Conservation (phyloP, 2,888 invertebrate species). For the Globia sparganii region DNA sequence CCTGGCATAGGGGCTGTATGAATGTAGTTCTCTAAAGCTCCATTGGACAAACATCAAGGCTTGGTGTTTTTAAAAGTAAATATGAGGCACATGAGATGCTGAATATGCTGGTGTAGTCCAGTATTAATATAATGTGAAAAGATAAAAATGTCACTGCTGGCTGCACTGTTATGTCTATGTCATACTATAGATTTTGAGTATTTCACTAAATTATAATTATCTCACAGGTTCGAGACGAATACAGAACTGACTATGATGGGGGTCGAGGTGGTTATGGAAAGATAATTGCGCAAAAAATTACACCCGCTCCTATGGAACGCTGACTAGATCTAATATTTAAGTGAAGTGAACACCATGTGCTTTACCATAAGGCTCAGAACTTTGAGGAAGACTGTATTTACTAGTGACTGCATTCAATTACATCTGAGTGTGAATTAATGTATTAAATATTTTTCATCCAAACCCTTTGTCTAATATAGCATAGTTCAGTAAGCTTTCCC, state of each 20-base stretch:
- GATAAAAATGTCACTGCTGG: neutral
- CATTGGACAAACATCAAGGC: neutral
- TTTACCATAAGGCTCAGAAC: slow-evolving; percentile 64
- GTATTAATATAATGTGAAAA: neutral
- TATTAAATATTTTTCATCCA: slow-evolving; percentile 59
- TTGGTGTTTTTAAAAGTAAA: neutral
- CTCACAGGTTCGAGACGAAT: slow-evolving; percentile 98
- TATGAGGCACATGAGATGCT: neutral
- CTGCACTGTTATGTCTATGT: neutral
- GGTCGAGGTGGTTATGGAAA: slow-evolving; percentile 99
- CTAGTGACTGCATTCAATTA: slow-evolving; percentile 68
- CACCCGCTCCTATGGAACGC: slow-evolving; percentile 90
- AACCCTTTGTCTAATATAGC: neutral
- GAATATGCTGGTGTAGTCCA: neutral
- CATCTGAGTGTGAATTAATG: slow-evolving; percentile 68
- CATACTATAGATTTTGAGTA: neutral
- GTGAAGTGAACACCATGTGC: slow-evolving; percentile 61
- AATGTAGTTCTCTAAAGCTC: neutral
- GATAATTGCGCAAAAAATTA: slow-evolving; percentile 96
- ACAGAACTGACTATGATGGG: slow-evolving; percentile 98
- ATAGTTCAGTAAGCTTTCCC: neutral
- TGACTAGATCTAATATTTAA: slow-evolving; percentile 70
- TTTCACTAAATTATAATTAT: neutral
- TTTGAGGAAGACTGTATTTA: slow-evolving; percentile 76
- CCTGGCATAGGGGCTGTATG: neutral